Evolutionary conservation across 2,888 invertebrate species (phyloP).

Genomic region (Aricia artaxerxes): DNA sequence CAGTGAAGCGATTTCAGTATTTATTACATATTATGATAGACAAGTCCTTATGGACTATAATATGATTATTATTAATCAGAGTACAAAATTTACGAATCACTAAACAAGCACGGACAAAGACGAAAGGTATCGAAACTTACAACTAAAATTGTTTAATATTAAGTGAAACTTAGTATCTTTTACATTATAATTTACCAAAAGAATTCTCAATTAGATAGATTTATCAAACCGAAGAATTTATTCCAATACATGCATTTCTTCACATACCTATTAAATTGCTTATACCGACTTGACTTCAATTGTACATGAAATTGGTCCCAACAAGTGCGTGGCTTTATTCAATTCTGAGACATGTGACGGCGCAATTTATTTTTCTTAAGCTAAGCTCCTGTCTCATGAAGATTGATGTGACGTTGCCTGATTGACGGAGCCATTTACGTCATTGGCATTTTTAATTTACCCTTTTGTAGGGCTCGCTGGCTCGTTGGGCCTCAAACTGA

Average conservation of each 20-base stretch:
- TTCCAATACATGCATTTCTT: background rate
- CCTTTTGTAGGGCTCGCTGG: conserved; percentile 44
- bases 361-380: conserved; percentile 73
- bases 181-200: too few species aligned
- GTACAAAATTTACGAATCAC: too few species aligned
- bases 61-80: too few species aligned
- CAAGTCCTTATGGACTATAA: too few species aligned
- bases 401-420: conserved; percentile 71
- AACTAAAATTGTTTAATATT: too few species aligned
- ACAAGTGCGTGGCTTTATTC: conserved; percentile 28
- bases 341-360: conserved; percentile 31
- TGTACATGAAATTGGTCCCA: conserved; percentile 9
- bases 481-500: conserved; percentile 38
- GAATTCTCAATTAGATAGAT: background rate
- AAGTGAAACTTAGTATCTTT: too few species aligned
- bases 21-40: too few species aligned
- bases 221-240: background rate
- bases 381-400: conserved; percentile 60
- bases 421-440: conserved; percentile 75
- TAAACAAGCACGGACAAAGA: too few species aligned
- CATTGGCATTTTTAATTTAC: conserved; percentile 73
- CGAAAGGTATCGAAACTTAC: too few species aligned
- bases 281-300: conserved; percentile 20
- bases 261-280: background rate
- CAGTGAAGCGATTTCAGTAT: too few species aligned